phyloP scores from a whole-genome alignment of 37 sponge, comb jelly and placozoan genomes.

The Corticium candelabrum region DNA sequence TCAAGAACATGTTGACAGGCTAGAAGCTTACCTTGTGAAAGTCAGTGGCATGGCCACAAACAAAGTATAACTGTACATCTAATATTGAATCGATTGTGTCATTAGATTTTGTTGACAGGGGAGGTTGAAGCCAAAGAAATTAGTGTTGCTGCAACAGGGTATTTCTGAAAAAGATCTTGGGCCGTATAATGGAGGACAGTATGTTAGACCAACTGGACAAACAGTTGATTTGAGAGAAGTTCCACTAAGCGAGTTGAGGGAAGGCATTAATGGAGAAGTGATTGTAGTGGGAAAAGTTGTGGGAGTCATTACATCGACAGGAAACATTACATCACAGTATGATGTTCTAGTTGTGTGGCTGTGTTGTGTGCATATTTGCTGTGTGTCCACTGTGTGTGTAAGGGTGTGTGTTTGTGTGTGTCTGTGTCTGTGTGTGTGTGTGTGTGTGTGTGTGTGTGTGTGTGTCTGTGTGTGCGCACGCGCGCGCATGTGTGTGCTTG shows the following conservation, averaged over 20 bases:
- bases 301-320: neutral
- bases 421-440: too few relatives aligned
- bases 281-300: neutral
- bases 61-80: constrained; percentile 22
- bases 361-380: too few relatives aligned
- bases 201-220: neutral
- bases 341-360: too few relatives aligned
- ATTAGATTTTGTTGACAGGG: constrained; percentile 42
- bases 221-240: neutral
- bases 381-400: too few relatives aligned
- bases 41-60: constrained; percentile 22
- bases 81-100: too few relatives aligned
- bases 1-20: constrained; percentile 6
- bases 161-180: neutral
- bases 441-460: too few relatives aligned
- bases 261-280: neutral
- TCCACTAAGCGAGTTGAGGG: neutral
- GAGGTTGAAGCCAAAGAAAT: constrained; percentile 46
- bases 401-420: too few relatives aligned
- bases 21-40: constrained; percentile 10
- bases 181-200: neutral
- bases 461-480: too few relatives aligned
- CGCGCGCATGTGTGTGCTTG: too few relatives aligned
- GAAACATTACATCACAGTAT: too few relatives aligned
- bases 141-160: neutral